Conservation (phyloP, 2,113 vertebrate species). For the Synodontis membranacea region DNA sequence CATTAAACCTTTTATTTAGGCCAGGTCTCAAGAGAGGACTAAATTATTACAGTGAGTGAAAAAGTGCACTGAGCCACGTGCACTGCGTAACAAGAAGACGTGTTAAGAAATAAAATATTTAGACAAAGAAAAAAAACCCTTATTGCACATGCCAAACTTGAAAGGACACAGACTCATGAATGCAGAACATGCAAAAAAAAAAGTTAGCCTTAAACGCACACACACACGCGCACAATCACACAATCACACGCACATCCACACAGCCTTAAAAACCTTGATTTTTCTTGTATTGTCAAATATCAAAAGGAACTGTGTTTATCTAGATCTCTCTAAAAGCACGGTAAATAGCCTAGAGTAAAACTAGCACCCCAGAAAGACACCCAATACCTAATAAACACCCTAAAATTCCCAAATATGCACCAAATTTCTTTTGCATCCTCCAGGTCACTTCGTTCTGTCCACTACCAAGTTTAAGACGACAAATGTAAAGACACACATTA, state of each 20-base stretch:
- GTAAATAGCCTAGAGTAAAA: constrained; percentile 24
- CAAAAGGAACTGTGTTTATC: constrained; percentile 50
- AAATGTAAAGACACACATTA: constrained; percentile 60
- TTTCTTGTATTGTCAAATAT: constrained; percentile 45
- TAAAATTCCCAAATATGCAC: constrained; percentile 10
- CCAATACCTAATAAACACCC: constrained; percentile 22
- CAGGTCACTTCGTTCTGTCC: neutral
- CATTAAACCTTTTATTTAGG: neutral
- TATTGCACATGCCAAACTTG: constrained; percentile 63
- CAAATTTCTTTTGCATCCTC: constrained; percentile 21
- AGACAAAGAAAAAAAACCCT: constrained; percentile 45
- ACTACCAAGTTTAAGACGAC: constrained; percentile 49
- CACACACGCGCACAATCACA: constrained; percentile 23
- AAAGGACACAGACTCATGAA: constrained; percentile 48
- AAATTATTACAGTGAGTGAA: neutral
- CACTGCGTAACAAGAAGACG: neutral
- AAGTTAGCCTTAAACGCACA: constrained; percentile 40
- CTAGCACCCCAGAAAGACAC: constrained; percentile 17
- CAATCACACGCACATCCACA: constrained; percentile 14
- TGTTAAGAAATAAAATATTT: constrained; percentile 38
- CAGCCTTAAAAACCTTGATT: constrained; percentile 36
- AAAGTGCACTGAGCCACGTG: neutral
- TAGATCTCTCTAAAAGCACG: constrained; percentile 43
- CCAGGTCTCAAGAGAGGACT: neutral
- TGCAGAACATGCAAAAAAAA: constrained; percentile 57